Evolutionary conservation across 2,888 invertebrate genomes (phyloP), one percentile per base, ranked within the genome.

Genomic region (Drosophila cracens): DNA sequence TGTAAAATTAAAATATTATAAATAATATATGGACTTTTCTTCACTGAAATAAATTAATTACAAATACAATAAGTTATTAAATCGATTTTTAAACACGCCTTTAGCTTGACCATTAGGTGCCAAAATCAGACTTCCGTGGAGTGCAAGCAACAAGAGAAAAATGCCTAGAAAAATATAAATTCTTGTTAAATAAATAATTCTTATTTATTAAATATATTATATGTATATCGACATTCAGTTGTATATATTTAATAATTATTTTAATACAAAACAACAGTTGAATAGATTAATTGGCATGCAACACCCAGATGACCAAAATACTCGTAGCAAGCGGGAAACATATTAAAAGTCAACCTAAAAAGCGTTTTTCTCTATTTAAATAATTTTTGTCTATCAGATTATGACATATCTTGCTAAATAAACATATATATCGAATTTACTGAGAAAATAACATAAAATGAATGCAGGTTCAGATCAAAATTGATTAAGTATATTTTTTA

Each of bases 21-120:
- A 2, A 27, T 48, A 34, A 53, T 49, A 62, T 36, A 48, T 56
- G 16, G 51, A 64, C 59, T 46, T 25, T 65, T 60, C 11, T 54
- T 33, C 38, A 16, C 2, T 29, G 4, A 29, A 27, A 36, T 2
- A n/a, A 8, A 52, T 7, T 0, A 7, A 29, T 46, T 21, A 13
- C 33, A 27, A 34, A 2, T 1, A 3, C 11, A 2, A 10, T 13
- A 59, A 25, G 7, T 27, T 13, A 46, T 31, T 21, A n/a, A 7
- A 46, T 40, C 34, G 25, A 5, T 38, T 59, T 54, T 58, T 63
- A 49, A 59, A 49, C 27, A 7, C 21, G 21, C 13, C n/a, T 58
- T 48, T 27, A 49, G 49, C 29, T 43, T 31, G 25, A 27, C 49
- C 40, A 57, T 54, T 27, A 43, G 25, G 40, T 34, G 52, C 16